Evolutionary conservation across 2,888 invertebrate genomes (phyloP).

Genomic region (Trichopoda pennipes): DNA sequence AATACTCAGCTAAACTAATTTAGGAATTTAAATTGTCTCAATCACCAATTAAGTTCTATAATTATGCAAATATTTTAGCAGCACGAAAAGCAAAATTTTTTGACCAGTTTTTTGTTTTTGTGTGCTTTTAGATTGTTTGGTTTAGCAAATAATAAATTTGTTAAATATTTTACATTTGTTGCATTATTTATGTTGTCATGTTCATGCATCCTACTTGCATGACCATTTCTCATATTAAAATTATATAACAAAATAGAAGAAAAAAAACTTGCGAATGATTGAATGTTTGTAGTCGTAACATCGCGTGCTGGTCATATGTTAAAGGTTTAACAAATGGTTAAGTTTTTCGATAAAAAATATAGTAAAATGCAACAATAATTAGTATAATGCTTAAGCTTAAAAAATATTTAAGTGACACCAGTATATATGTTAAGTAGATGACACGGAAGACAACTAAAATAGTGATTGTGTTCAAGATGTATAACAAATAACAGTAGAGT

Average conservation of each 20-base stretch:
- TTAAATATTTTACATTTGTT: conserved; percentile 58
- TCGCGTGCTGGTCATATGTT: conserved; percentile 56
- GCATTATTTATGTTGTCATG: conserved; percentile 64
- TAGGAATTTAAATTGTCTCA: conserved; percentile 27
- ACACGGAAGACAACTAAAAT: conserved; percentile 7
- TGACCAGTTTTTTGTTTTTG: conserved; percentile 24
- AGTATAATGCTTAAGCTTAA: conserved; percentile 51
- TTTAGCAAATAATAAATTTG: conserved; percentile 58
- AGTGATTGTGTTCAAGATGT: conserved; percentile 16
- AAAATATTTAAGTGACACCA: conserved; percentile 54
- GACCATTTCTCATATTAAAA: conserved; percentile 8
- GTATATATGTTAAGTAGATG: conserved; percentile 22
- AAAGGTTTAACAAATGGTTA: conserved; percentile 51
- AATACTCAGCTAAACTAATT: conserved; percentile 10
- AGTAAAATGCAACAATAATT: conserved; percentile 54
- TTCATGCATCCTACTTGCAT: conserved; percentile 52
- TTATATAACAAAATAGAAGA: neutral
- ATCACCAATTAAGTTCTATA: conserved; percentile 30
- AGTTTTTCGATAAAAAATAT: conserved; percentile 33
- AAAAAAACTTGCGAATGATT: conserved; percentile 33
- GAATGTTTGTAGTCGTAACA: conserved; percentile 44
- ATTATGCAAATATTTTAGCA: conserved; percentile 46
- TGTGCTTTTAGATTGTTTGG: conserved; percentile 32
- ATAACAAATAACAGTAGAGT: neutral
- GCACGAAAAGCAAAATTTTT: conserved; percentile 35